A percentile compares a stretch with the other conserved stretches of the same genome.
Evolutionary conservation across 1,140 invertebrate species (phyloP).

Genomic region (Bombus ignitus): DNA sequence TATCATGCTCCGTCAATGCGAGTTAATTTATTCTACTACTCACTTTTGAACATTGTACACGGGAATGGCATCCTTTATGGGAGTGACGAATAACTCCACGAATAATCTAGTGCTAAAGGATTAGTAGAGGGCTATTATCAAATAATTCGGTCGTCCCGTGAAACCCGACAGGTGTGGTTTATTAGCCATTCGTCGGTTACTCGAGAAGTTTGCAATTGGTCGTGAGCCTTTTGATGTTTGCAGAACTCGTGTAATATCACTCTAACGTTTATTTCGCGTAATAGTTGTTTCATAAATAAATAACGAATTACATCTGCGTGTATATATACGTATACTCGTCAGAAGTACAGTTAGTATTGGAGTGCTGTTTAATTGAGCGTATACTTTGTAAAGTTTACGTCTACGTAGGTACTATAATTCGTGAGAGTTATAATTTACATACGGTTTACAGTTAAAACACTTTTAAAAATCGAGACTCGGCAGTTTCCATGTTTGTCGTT

Average conservation of each 20-base stretch:
- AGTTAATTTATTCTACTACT: neutral
- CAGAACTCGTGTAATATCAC: neutral
- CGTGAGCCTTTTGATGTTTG: conserved; percentile 31
- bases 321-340: no score
- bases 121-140: conserved; percentile 16
- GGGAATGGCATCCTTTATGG: neutral
- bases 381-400: conserved; percentile 20
- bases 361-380: conserved; percentile 23
- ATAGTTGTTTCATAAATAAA: conserved; percentile 23
- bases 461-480: neutral
- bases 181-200: conserved; percentile 36
- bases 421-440: conserved; percentile 27
- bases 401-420: neutral
- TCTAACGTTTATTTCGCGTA: neutral
- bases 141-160: conserved; percentile 28
- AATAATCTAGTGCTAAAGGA: conserved; percentile 6
- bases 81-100: neutral
- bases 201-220: conserved; percentile 27
- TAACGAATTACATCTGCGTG: neutral
- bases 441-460: neutral
- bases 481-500: conserved; percentile 8
- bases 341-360: neutral
- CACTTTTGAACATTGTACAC: neutral
- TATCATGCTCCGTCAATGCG: neutral
- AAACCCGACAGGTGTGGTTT: conserved; percentile 17